These are phyloP conservation scores for Oceanites oceanicus DNA, from an alignment of 2,113 vertebrate species.

Conservation along the genomic window DNA sequence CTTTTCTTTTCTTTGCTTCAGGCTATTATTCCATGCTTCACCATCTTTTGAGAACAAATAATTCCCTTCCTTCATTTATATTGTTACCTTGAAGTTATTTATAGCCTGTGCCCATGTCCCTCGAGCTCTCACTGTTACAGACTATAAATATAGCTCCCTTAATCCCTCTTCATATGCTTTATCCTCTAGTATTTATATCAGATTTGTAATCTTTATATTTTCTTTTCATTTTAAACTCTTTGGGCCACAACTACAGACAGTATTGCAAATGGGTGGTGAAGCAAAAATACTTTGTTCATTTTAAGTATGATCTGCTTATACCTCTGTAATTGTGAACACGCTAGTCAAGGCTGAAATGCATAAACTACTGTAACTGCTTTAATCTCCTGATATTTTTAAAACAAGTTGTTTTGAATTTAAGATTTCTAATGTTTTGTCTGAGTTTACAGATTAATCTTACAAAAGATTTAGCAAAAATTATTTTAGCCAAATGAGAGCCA, in stretches of 20 bases:
- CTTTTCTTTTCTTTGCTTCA: slow-evolving; percentile 22
- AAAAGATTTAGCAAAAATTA: background rate
- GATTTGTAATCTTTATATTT: slow-evolving; percentile 21
- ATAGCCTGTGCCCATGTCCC: slow-evolving; percentile 54
- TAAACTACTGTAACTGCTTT: background rate
- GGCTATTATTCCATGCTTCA: slow-evolving; percentile 30
- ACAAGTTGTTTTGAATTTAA: background rate
- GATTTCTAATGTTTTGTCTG: background rate
- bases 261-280: background rate
- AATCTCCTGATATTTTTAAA: background rate
- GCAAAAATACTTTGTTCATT: background rate
- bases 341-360: background rate
- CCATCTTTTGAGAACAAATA: slow-evolving; percentile 60
- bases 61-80: slow-evolving; percentile 70
- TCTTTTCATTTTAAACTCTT: slow-evolving; percentile 20
- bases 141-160: slow-evolving; percentile 68
- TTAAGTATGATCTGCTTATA: background rate
- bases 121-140: slow-evolving; percentile 25
- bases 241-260: background rate
- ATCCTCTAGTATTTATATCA: slow-evolving; percentile 51
- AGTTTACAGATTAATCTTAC: background rate
- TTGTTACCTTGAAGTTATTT: slow-evolving; percentile 70
- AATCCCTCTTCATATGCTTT: slow-evolving; percentile 57
- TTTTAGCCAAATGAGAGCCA: background rate
- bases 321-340: background rate